Evolutionary conservation across 2,888 invertebrate genomes (phyloP), one percentile per base, ranked within the genome.

Genomic region (Dasysyrphus albostriatus): DNA sequence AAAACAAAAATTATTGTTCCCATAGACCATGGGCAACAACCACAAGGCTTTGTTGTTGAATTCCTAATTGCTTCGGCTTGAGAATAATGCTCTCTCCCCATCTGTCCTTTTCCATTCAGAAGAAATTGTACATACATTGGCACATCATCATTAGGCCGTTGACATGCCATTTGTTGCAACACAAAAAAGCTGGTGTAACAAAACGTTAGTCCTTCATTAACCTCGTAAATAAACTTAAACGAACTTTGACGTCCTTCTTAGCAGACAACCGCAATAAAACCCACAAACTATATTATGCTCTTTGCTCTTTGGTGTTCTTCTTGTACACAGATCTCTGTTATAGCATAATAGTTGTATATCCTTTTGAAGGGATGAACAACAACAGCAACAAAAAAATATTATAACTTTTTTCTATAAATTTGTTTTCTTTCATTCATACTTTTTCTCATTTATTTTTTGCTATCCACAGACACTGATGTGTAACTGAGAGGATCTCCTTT

Each of bases 191-290:
- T 32, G 16, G 29, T 65, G 47, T 29, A n/a, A 47, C 10, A 65
- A 65, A 47, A 65, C 10, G 32, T 65, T 65, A 44, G 63, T 65
- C 63, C 63, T 65, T 65, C 63, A 65, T 65, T 65, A 65, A 44
- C 63, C 47, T 32, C 63, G 10, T 47, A 29, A 65, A 65, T 47
- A 65, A 47, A 65, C 63, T 65, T 65, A 12, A 65, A 47, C 44
- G 63, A 65, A 47, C 63, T 47, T 65, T 65, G 63, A 65, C 63
- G 63, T 65, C 29, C 63, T 65, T 44, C 16, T 32, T 16, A 32
- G 16, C 63, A 65, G 63, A 65, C 63, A 65, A 65, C 29, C 24
- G 7, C 47, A 65, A 47, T 47, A 65, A 47, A 65, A 44, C 7
- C 39, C 39, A 65, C 42, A 32, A 65, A 44, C 63, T 32, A 65